A percentile compares a stretch with the other conserved stretches of the same genome.
These are phyloP conservation scores for Rhynchomys soricoides DNA, from an alignment of 2,113 vertebrate species.

Conservation along the genomic window DNA sequence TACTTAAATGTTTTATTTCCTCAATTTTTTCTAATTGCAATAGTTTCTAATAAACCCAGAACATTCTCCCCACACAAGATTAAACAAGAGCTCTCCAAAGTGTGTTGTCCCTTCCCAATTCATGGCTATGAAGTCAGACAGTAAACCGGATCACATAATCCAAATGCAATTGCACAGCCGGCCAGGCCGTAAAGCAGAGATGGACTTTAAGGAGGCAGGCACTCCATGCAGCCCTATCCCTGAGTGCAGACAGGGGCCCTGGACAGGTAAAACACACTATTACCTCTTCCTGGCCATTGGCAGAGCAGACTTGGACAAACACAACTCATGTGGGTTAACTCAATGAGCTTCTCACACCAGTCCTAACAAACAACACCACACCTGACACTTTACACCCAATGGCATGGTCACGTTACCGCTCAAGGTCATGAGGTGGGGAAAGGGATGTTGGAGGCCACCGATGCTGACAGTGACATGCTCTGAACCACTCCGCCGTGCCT, in stretches of 20 bases:
- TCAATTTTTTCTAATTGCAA: neutral
- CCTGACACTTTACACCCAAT: neutral
- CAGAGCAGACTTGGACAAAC: neutral
- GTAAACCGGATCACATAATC: neutral
- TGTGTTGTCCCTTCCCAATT: neutral
- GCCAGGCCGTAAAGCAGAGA: neutral
- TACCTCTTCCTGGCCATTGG: rapidly evolving
- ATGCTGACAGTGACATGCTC: neutral
- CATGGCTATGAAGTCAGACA: neutral
- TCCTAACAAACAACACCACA: too few relatives aligned
- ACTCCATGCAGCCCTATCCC: neutral
- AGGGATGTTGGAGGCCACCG: rapidly evolving
- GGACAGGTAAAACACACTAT: neutral
- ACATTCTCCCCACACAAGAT: neutral
- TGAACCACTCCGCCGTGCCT: neutral
- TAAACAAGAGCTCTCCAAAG: neutral
- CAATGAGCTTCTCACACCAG: neutral
- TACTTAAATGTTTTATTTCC: neutral
- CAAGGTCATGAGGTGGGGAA: neutral
- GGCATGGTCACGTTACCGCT: rapidly evolving
- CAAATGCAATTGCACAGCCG: neutral
- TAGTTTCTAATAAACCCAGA: neutral
- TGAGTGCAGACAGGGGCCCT: neutral
- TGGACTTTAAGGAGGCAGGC: neutral
- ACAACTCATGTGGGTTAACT: rapidly evolving